A percentile compares a stretch with the other conserved stretches of the same genome.
Evolutionary conservation across 2,888 invertebrate genomes (phyloP).

Genomic region (Germaria angustata): DNA sequence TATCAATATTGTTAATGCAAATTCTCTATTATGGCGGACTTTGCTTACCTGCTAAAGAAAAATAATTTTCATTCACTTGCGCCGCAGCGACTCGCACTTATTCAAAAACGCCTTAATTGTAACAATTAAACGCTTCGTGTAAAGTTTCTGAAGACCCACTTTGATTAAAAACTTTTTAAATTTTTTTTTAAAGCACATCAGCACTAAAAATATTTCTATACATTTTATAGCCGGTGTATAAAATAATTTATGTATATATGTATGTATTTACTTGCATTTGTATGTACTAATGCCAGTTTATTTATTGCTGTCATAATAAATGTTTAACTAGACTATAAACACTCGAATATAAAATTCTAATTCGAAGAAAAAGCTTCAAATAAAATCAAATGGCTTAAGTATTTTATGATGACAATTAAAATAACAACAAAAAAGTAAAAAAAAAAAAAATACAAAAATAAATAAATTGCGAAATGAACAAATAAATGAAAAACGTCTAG

Average conservation of each 20-base stretch:
- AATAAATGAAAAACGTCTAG: neutral
- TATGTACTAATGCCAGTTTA: conserved; percentile 71
- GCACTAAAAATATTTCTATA: neutral
- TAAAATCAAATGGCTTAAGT: conserved; percentile 38
- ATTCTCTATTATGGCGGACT: no score
- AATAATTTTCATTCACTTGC: no score
- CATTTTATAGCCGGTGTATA: neutral
- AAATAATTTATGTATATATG: neutral
- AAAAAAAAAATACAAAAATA: neutral
- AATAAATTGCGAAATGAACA: conserved; percentile 43
- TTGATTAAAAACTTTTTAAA: conserved; percentile 14
- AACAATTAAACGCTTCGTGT: neutral
- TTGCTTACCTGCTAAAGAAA: no score
- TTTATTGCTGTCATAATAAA: conserved; percentile 73
- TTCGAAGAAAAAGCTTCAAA: conserved; percentile 19
- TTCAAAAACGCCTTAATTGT: neutral
- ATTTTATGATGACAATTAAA: conserved; percentile 59
- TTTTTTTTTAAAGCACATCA: neutral
- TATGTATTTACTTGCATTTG: neutral
- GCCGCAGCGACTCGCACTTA: no score
- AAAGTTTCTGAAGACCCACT: conserved; percentile 20
- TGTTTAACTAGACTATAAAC: conserved; percentile 66
- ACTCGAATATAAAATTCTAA: conserved; percentile 33
- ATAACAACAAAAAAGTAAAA: neutral
- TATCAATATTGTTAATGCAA: no score